Evolutionary conservation across 2,888 invertebrate species (phyloP), one percentile per base, ranked within the genome.

Genomic region (Tiliacea citrago): DNA sequence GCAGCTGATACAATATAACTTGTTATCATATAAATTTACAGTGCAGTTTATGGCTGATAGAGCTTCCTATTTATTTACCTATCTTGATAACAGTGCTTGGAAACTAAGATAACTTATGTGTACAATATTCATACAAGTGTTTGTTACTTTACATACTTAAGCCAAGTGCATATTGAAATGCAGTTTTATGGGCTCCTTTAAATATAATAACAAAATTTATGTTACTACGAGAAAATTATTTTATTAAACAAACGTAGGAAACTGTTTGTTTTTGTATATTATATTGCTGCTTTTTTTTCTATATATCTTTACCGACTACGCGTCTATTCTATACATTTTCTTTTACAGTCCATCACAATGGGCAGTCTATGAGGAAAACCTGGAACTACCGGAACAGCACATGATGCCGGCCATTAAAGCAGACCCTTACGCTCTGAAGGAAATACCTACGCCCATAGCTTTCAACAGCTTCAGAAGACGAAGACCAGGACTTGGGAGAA

Each of bases 341-440:
- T 42, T 8, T 53, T 45, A 9, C 42, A 97, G 96, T 90, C 95
- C 96, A 47, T 92, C 94, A 0, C 94, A 93, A 80, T 97, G 96
- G 96, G 95, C 95, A 16, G 91, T 95, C 18, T 96, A 95, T 81
- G 96, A 96, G 5, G 96, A 96, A 81, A 92, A 94, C 55, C 88
- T 89, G 13, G 92, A 94, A n/a, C 84, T 94, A 18, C 89, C 92
- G 0, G 94, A 94, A 10, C 93, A 92, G 2, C 91, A 92, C 63
- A 89, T 83, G n/a, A 96, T 95, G 93, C 96, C 96, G 0, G 66
- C 89, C 0, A 90, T 96, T 68, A 92, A 92, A 60, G 88, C 88
- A 5, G 96, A 96, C 74, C 96, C 96, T 0, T 90, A 94, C 69
- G 94, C 96, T 0, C 89, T 95, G 16, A 92, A 92, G 69, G 96